These are phyloP conservation scores for Theropithecus gelada DNA, from an alignment of 2,113 vertebrate genomes.

Conservation along the genomic window DNA sequence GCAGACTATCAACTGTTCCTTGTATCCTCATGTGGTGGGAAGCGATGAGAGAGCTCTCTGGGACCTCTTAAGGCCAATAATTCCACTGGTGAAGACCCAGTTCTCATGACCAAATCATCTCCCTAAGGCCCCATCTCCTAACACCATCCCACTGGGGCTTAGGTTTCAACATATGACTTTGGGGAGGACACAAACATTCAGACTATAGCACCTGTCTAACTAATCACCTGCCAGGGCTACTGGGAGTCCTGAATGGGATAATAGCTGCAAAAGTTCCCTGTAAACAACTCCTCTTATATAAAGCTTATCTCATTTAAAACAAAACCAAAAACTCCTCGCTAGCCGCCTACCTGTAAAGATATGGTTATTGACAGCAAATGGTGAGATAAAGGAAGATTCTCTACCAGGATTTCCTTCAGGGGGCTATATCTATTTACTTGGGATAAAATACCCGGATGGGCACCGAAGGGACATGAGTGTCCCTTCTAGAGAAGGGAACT, in stretches of 20 bases:
- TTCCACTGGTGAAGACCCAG: background rate
- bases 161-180: background rate
- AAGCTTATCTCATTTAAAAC: background rate
- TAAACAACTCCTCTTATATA: background rate
- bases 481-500: no score
- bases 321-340: background rate
- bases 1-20: background rate
- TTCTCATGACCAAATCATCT: background rate
- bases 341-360: background rate
- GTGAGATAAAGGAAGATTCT: background rate
- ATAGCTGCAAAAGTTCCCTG: background rate
- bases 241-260: background rate
- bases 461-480: background rate
- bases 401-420: background rate
- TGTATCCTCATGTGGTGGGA: no score
- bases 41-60: background rate
- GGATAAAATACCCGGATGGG: background rate
- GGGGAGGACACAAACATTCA: background rate
- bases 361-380: background rate
- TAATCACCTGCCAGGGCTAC: background rate
- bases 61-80: background rate
- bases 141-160: background rate
- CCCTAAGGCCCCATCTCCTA: background rate
- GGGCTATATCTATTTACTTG: background rate
- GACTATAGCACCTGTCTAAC: background rate